Evolutionary conservation across 2,888 invertebrate genomes (phyloP).

Genomic region (Aphrophora alni): DNA sequence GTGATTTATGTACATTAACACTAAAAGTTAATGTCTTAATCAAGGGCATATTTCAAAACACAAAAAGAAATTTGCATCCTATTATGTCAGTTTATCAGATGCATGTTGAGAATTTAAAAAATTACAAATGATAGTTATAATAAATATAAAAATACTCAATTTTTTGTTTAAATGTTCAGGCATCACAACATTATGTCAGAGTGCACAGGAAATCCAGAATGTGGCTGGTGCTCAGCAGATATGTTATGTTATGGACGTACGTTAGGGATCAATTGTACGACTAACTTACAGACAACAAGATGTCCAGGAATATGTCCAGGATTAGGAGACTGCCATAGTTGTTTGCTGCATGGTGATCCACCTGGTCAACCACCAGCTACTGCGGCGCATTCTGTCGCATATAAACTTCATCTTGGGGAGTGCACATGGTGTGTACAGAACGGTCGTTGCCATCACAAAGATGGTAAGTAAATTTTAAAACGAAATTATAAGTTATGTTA

Average conservation of each 20-base stretch:
- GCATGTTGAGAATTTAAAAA: too few species aligned
- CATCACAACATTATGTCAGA: slow-evolving; percentile 78
- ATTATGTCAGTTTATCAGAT: too few species aligned
- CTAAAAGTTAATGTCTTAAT: too few species aligned
- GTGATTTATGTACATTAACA: too few species aligned
- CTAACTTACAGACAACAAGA: slow-evolving; percentile 85
- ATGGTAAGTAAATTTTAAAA: slow-evolving; percentile 65
- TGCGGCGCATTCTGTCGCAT: slow-evolving; percentile 66
- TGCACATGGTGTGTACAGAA: slow-evolving; percentile 96
- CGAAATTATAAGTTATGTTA: too few species aligned
- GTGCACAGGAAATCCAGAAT: slow-evolving; percentile 90
- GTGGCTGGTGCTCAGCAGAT: slow-evolving; percentile 91
- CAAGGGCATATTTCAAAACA: too few species aligned
- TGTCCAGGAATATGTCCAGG: slow-evolving; percentile 91
- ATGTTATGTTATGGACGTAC: slow-evolving; percentile 84
- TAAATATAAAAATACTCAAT: not conserved
- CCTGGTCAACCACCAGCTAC: slow-evolving; percentile 33
- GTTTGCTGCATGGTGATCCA: slow-evolving; percentile 78
- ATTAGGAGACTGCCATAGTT: slow-evolving; percentile 88
- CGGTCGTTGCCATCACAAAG: slow-evolving; percentile 85
- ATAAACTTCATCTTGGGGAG: slow-evolving; percentile 77
- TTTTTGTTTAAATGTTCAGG: slow-evolving; percentile 57
- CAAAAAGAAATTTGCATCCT: too few species aligned
- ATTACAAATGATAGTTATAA: too few species aligned
- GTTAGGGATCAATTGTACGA: slow-evolving; percentile 87